Evolutionary conservation across 2,888 invertebrate species (phyloP).

Genomic region (Ophion ventricosus): DNA sequence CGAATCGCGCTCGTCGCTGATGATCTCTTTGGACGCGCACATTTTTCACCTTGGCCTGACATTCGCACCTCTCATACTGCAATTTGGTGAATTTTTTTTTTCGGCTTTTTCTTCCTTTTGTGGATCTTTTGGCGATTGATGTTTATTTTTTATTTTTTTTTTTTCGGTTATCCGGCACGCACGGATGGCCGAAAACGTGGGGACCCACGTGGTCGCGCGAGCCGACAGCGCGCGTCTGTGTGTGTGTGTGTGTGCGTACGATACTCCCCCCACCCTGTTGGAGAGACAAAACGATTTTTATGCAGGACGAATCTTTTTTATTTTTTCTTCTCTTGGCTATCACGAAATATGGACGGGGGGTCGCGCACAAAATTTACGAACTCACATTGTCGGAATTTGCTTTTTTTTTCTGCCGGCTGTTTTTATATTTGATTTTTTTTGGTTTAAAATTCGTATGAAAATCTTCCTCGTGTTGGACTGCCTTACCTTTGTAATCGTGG

Average conservation of each 20-base stretch:
- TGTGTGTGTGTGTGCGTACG: slow-evolving; percentile 61
- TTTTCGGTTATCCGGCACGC: background rate
- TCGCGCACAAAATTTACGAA: background rate
- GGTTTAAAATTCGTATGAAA: background rate
- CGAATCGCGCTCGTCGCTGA: background rate
- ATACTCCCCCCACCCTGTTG: slow-evolving; percentile 55
- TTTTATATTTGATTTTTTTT: background rate
- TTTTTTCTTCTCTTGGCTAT: background rate
- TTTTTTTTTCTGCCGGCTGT: background rate
- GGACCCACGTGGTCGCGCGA: slow-evolving; percentile 75
- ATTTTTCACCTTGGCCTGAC: background rate
- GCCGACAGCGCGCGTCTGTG: slow-evolving; percentile 68
- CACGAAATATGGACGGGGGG: background rate
- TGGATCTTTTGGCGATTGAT: no score
- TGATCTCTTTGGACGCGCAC: background rate
- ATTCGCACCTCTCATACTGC: background rate
- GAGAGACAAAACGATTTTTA: slow-evolving; percentile 35
- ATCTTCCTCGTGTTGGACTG: background rate
- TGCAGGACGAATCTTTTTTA: slow-evolving; percentile 13
- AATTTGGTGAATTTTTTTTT: background rate
- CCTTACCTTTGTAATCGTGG: background rate
- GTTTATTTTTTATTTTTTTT: background rate
- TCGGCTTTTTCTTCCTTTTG: background rate
- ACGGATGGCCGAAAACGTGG: slow-evolving; percentile 67
- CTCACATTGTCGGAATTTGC: background rate